Percentiles rank a stretch among this genome's conserved stretches.
These are phyloP conservation scores for Drosophila parvula DNA, from an alignment of 1,140 invertebrate species.

Conservation along the genomic window DNA sequence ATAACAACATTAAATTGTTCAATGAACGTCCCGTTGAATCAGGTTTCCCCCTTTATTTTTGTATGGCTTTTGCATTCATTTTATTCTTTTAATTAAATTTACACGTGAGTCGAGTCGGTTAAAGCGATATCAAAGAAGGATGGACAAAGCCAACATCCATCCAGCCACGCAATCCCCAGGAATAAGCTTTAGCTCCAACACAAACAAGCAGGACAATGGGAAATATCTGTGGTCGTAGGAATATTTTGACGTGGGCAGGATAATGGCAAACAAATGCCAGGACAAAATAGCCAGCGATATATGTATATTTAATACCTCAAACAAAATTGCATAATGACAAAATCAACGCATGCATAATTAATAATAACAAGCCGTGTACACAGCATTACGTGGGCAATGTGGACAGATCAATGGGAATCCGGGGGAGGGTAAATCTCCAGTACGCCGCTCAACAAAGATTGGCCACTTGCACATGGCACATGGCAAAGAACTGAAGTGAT, in stretches of 20 bases:
- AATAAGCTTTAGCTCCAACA: conserved; percentile 32
- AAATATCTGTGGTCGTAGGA: neutral
- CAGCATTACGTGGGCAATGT: neutral
- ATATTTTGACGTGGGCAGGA: conserved; percentile 11
- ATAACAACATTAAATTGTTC: neutral
- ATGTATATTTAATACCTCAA: conserved; percentile 62
- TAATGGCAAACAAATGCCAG: conserved; percentile 31
- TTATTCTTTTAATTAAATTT: conserved; percentile 39
- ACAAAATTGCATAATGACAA: conserved; percentile 67
- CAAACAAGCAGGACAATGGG: conserved; percentile 42
- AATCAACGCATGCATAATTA: conserved; percentile 66
- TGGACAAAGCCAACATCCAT: conserved; percentile 6
- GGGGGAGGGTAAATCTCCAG: neutral
- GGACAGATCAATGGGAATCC: neutral
- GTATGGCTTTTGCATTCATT: neutral
- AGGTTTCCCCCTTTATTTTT: neutral
- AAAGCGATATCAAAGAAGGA: conserved; percentile 18
- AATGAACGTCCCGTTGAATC: neutral
- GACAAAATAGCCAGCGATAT: conserved; percentile 19
- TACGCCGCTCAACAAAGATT: conserved; percentile 28
- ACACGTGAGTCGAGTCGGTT: conserved; percentile 38
- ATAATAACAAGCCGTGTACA: conserved; percentile 42
- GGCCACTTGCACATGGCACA: neutral
- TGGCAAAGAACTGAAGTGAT: conserved; percentile 1
- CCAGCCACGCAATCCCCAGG: conserved; percentile 12